phyloP scores from a whole-genome alignment of 2,888 invertebrate genomes.

The Folsomia candida region DNA sequence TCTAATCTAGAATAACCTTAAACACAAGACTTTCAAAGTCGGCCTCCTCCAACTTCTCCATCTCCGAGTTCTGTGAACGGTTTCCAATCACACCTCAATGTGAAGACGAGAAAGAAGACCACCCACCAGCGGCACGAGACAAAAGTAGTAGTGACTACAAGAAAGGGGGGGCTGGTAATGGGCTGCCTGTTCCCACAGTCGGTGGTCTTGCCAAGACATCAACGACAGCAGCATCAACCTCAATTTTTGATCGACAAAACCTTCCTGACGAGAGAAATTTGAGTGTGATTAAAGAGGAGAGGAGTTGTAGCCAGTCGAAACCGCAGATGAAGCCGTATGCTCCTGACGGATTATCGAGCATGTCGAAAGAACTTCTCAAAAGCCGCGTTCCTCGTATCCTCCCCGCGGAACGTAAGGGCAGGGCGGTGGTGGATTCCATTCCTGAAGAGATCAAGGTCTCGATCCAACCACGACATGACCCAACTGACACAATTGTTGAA shows the following conservation, averaged over 20 bases:
- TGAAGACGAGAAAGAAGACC: background rate
- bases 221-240: background rate
- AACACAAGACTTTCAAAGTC: slow-evolving; percentile 48
- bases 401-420: background rate
- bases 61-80: slow-evolving; percentile 49
- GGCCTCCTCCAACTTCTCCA: slow-evolving; percentile 49
- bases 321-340: slow-evolving; percentile 22
- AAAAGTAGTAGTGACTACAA: background rate
- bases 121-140: background rate
- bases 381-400: slow-evolving; percentile 10
- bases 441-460: slow-evolving; percentile 14
- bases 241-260: slow-evolving; percentile 11
- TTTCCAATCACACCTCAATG: slow-evolving; percentile 40
- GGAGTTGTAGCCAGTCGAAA: background rate
- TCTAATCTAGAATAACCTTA: slow-evolving; percentile 45
- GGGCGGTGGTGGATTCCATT: slow-evolving; percentile 5
- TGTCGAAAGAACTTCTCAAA: slow-evolving; percentile 23
- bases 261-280: slow-evolving; percentile 9
- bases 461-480: background rate
- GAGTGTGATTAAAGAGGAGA: slow-evolving; percentile 14
- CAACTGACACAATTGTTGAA: background rate
- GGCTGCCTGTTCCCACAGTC: too few species aligned
- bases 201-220: background rate
- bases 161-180: background rate
- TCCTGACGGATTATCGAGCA: slow-evolving; percentile 27